Percentiles rank a stretch among this genome's conserved stretches.
phyloP scores from a whole-genome alignment of 2,797 vertebrate genomes.

The Alosa sapidissima region DNA sequence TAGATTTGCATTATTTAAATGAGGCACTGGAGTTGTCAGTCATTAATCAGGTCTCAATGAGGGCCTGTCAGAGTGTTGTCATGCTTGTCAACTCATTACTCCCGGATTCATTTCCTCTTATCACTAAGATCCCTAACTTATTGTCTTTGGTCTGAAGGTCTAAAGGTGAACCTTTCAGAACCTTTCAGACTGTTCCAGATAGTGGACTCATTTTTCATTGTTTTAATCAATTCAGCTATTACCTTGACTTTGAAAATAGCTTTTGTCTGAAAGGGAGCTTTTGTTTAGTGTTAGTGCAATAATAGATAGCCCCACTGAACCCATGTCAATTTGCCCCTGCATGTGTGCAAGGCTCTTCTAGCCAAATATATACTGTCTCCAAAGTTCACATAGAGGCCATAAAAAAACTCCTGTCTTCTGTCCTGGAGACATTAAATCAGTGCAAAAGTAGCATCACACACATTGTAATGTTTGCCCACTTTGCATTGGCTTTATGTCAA shows the following conservation, averaged over 20 bases:
- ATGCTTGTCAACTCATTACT: constrained; percentile 80
- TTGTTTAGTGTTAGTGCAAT: constrained; percentile 29
- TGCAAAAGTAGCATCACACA: constrained; percentile 61
- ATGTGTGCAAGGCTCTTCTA: constrained; percentile 21
- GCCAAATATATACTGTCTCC: constrained; percentile 15
- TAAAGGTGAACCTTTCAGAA: constrained; percentile 73
- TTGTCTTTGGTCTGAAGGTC: constrained; percentile 72
- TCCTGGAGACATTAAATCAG: constrained; percentile 67
- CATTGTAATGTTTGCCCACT: constrained; percentile 68
- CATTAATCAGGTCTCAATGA: constrained; percentile 84
- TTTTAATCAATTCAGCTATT: constrained; percentile 37
- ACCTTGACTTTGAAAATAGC: constrained; percentile 29
- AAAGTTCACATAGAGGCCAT: constrained; percentile 54
- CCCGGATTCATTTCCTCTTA: constrained; percentile 71
- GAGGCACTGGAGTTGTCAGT: constrained; percentile 73
- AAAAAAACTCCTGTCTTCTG: constrained; percentile 45
- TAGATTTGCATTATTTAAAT: constrained; percentile 78
- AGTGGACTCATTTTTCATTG: constrained; percentile 42
- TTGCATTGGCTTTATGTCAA: constrained; percentile 74
- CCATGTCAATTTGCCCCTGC: background rate
- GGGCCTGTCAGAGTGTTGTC: constrained; percentile 80
- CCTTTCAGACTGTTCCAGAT: constrained; percentile 50
- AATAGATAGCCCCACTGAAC: background rate
- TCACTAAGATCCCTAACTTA: constrained; percentile 79
- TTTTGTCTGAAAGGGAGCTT: constrained; percentile 32